Evolutionary conservation across 2,113 vertebrate species (phyloP), one percentile per base, ranked within the genome.

Genomic region (Steatornis caripensis): DNA sequence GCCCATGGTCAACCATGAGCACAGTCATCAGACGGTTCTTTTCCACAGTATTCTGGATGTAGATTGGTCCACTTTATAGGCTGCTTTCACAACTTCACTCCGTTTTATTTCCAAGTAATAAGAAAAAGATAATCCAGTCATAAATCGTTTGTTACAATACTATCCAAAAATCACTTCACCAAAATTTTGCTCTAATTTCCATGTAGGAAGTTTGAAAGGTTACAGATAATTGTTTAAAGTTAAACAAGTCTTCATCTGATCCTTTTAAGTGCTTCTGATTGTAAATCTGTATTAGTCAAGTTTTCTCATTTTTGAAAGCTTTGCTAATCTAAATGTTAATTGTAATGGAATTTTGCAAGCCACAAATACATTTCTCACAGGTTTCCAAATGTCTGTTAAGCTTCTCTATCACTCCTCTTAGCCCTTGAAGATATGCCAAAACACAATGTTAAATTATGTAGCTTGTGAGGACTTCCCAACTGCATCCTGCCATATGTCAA

Each of bases 401-500:
- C 66, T 91, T 75, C 57, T 69, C 74, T 82, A 26, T 87, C 76
- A 89, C 72, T 82, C 53, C 65, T 89, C 72, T 81, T 88, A 94
- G 82, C 41, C 78, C 84, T 86, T 88, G 84, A 90, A 95, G 54
- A 62, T 66, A 77, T 7, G 62, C 90, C 87, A 91, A 85, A 95
- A 92, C 62, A 91, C 74, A 51, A 15, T 57, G 46, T 76, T 93
- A 79, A 57, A 85, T 80, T 57, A 72, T 32, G 46, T 74, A 61
- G 53, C 74, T 57, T 75, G 66, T 49, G 57, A 94, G 86, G 72
- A 66, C 72, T 95, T 92, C 80, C 80, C 94, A 89, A 5, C 14
- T 89, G 72, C 69, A 90, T 84, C 57, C 64, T 93, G 80, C 77
- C 65, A 8, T 55, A 57, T 39, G 57, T 84, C 8, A 21, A 51